Evolutionary conservation across 2,113 vertebrate genomes (phyloP), one percentile per base, ranked within the genome.

Genomic region (Pteronura brasiliensis): DNA sequence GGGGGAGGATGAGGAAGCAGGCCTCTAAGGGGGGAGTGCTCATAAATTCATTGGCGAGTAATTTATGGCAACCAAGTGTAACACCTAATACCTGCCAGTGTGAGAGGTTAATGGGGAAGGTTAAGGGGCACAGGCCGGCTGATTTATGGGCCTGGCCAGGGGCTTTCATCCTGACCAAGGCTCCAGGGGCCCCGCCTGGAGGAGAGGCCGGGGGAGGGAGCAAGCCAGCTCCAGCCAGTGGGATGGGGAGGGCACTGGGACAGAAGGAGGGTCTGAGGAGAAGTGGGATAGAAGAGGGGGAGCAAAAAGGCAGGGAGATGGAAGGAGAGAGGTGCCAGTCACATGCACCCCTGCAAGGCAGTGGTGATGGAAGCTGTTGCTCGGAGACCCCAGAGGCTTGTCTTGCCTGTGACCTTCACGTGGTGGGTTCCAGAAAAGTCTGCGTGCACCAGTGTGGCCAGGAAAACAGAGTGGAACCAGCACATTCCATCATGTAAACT

Each of bases 51-150:
- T 98, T 97, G 97, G 25, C 1, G 44, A 93, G 98, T 98, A 97
- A 99, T 99, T 99, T 98, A 99, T 74, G 77, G 98, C 96, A 85
- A 95, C 95, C 81, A 42, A 98, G 96, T 84, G 14, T 97, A 98
- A 98, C 98, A 98, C 98, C 98, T 98, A 98, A 97, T 98, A 98
- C 98, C 98, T 98, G 98, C 98, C 98, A 97, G 98, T 98, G 99
- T 95, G 97, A 99, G 98, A 98, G 98, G 99, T 99, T 99, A 99
- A 99, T 99, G 98, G 97, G 97, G 97, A 97, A 98, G 98, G 98
- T 99, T 98, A 99, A 99, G 98, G 98, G 98, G 98, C 98, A 98
- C 80, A 63, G 97, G 97, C 98, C 84, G 85, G 89, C 96, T 98
- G 99, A 98, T 99, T 99, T 99, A 99, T 98, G 98, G 92, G 93